phyloP scores from a whole-genome alignment of 2,113 vertebrate genomes.

The Hydrochoerus hydrochaeris region DNA sequence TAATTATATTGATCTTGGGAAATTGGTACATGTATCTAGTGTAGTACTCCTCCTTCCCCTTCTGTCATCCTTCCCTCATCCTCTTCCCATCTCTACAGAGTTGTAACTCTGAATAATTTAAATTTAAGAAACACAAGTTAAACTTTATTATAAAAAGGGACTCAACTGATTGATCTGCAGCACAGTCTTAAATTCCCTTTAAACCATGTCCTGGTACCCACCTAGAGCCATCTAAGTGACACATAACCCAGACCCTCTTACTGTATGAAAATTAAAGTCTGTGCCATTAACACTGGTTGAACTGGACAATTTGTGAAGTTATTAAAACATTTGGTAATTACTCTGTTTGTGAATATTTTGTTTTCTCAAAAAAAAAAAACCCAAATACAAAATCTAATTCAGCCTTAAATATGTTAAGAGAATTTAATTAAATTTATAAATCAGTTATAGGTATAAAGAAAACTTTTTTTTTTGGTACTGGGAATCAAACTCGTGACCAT shows the following conservation, averaged over 20 bases:
- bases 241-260: background rate
- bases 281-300: background rate
- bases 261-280: background rate
- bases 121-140: background rate
- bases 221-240: background rate
- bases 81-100: background rate
- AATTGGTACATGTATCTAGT: background rate
- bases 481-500: too few species aligned
- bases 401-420: background rate
- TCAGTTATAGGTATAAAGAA: background rate
- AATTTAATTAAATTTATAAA: conserved; percentile 28
- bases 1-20: background rate
- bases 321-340: background rate
- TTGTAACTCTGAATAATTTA: background rate
- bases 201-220: background rate
- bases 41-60: background rate
- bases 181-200: background rate
- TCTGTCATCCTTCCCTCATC: background rate
- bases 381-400: background rate
- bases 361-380: background rate
- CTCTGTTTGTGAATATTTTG: background rate
- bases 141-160: background rate
- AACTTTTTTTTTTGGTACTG: too few species aligned
- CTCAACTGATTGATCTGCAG: background rate
- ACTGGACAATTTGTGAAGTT: background rate